These are phyloP conservation scores for Hydrolagus affinis DNA, from an alignment of 2,113 vertebrate species.

Conservation along the genomic window DNA sequence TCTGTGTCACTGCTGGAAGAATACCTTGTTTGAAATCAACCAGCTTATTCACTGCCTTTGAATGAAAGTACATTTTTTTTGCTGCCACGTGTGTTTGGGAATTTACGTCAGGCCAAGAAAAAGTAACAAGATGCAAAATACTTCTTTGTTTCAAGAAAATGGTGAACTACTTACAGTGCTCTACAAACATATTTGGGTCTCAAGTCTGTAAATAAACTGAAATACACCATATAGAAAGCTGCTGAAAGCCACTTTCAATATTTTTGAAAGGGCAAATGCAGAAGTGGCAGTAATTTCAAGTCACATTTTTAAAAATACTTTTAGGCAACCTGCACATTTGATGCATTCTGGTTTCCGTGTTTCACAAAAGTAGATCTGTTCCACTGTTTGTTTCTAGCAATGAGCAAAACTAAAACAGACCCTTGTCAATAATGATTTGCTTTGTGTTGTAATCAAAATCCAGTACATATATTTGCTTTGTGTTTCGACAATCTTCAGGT, in stretches of 20 bases:
- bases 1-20: background rate
- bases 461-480: constrained; percentile 6
- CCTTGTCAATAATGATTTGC: constrained; percentile 10
- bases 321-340: background rate
- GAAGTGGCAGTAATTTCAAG: background rate
- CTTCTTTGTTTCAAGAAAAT: too few relatives aligned
- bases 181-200: constrained; percentile 26
- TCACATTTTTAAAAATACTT: background rate
- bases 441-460: background rate
- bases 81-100: background rate
- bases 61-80: background rate
- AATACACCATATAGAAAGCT: constrained; percentile 13
- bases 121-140: too few relatives aligned
- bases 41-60: background rate
- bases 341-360: constrained; percentile 19
- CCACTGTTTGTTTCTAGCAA: constrained; percentile 8
- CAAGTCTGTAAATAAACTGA: constrained; percentile 2
- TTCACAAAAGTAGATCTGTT: constrained; percentile 14
- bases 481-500: background rate
- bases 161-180: background rate
- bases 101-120: background rate
- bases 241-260: constrained; percentile 16
- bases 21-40: background rate
- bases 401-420: background rate
- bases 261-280: constrained; percentile 17